Evolutionary conservation across 2,888 invertebrate species (phyloP), one percentile per base, ranked within the genome.

Genomic region (Troides helena): DNA sequence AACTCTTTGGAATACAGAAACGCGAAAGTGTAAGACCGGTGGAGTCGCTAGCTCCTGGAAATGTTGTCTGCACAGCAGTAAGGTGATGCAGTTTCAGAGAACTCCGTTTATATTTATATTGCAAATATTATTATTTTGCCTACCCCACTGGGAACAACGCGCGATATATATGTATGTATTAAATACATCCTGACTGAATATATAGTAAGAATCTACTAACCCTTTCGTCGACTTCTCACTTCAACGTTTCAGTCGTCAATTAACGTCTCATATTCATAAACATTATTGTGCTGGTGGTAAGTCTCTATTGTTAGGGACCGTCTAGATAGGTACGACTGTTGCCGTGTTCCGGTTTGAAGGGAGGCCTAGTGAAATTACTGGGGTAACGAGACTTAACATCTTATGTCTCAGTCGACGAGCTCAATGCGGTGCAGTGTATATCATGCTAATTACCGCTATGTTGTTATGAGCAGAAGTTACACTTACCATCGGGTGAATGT

Each of bases 1-100:
- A 18, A 57, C 57, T 23, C 57, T 57, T 57, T 57, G 21, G 7
- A 57, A 57, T 6, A 57, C 57, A 62, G 50, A 21, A 61, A 67
- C 62, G 56, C n/a, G 39, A 61, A 60, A 17, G 17, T 14, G 50
- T 14, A 17, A 50, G 50, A 18, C 50, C 17, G 17, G 50, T 4
- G 50, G 18, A 14, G 50, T 50, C 50, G 50, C 50, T 50, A 17
- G 50, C 50, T 50, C 4, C 50, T 50, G 50, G 17, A 30, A 50
- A 50, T 50, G 10, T 50, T 50, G 18, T 17, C 50, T 50, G 50
- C 17, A 5, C 17, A 3, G 17, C 50, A 50, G 14, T 50, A 50
- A 50, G 18, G 50, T 3, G 14, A 18, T 17, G 18, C 14, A 14
- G 14, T 50, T 50, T 14, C 18, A 50, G 8, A 6, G 39, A 14